Evolutionary conservation across 2,888 invertebrate genomes (phyloP), one percentile per base, ranked within the genome.

Genomic region (Habrosyne pyritoides): DNA sequence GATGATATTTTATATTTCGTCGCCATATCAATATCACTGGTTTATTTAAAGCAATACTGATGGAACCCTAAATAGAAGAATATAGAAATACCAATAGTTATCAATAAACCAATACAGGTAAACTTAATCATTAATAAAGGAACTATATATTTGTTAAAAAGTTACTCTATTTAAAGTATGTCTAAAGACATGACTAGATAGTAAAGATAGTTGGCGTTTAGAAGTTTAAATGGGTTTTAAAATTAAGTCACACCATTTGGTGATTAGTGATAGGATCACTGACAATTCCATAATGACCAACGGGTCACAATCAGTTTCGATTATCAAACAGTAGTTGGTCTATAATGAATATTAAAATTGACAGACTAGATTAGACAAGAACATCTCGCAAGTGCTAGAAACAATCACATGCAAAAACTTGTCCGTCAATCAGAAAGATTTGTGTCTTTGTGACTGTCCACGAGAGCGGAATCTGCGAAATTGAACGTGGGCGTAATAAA

Each of bases 401-500:
- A 36, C 14, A 42, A 18, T 42, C 49, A 54, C 59, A 60, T 53
- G 26, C 54, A 58, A 69, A 66, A 71, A 64, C 56, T 57, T 54
- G 57, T 42, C 52, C 58, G 64, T 69, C 64, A 68, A 66, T 54
- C 66, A 71, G 64, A 71, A 71, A 62, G 64, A 71, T 71, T 56
- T 66, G 71, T 60, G 64, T 59, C 55, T 66, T 66, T 54, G 51
- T 53, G 53, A 61, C 54, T 55, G 59, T 64, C 53, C 57, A 63
- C 60, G 56, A 57, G 56, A 66, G 57, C 66, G 57, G 58, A 60
- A 57, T 63, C 64, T 57, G 63, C 57, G 59, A 63, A 69, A 72
- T 71, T 70, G 64, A 56, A 63, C 56, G 71, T 72, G 70, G 71
- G 71, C 64, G 73, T 61, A 47, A 56, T 59, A 53, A 63, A 66